These are phyloP conservation scores for Orthosia gracilis DNA, from an alignment of 2,888 invertebrate genomes.

Conservation along the genomic window DNA sequence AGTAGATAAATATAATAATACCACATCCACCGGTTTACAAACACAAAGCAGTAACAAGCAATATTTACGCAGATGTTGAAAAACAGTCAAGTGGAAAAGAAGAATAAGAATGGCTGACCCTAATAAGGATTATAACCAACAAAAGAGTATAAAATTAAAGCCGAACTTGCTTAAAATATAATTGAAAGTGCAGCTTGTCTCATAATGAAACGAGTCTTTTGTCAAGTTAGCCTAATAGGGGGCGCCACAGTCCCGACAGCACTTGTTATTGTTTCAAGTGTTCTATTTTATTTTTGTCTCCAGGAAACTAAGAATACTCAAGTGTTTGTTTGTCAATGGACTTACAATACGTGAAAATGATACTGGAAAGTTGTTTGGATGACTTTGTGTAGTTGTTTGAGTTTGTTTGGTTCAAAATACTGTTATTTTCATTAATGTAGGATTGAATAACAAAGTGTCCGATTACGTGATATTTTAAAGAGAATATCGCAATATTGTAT, in stretches of 20 bases:
- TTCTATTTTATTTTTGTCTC: constrained; percentile 71
- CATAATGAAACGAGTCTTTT: constrained; percentile 77
- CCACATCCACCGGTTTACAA: background rate
- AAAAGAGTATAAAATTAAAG: constrained; percentile 43
- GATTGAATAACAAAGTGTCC: background rate
- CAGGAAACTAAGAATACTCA: constrained; percentile 57
- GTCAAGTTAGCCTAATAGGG: constrained; percentile 83
- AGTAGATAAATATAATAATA: constrained; percentile 5
- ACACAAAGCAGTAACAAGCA: constrained; percentile 24
- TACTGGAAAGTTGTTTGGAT: constrained; percentile 37
- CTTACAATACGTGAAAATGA: constrained; percentile 55
- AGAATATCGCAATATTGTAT: too few relatives aligned
- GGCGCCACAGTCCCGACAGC: constrained; percentile 65
- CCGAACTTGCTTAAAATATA: constrained; percentile 50
- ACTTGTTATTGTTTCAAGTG: constrained; percentile 74
- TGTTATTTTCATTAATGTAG: constrained; percentile 11
- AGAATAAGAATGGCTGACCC: constrained; percentile 24
- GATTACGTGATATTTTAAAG: background rate
- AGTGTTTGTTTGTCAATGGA: constrained; percentile 58
- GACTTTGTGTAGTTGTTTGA: constrained; percentile 27
- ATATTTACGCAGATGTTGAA: constrained; percentile 46
- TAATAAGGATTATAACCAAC: constrained; percentile 37
- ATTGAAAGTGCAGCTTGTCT: constrained; percentile 52
- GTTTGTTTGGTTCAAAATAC: constrained; percentile 5
- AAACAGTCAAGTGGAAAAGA: constrained; percentile 31